These are phyloP conservation scores for Brachyrhaphis roseni DNA, from an alignment of 2,797 vertebrate genomes.

Conservation along the genomic window DNA sequence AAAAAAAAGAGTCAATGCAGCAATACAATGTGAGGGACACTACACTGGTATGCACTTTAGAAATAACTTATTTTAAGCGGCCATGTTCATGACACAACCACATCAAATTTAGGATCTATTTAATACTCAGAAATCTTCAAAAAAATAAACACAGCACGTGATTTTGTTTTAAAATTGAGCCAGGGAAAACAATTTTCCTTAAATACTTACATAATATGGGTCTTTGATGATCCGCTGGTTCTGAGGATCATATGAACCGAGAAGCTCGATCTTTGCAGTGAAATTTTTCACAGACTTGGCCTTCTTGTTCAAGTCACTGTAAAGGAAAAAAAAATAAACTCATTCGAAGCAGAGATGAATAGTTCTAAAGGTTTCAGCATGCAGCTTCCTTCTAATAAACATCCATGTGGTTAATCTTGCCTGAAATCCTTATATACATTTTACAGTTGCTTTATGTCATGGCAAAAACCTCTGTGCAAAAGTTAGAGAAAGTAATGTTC, in stretches of 20 bases:
- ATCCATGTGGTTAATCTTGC: not conserved
- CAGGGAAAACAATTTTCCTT: not conserved
- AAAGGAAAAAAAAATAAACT: slow-evolving; percentile 22
- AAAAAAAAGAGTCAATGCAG: not conserved
- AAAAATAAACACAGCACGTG: not conserved
- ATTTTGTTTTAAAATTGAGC: not conserved
- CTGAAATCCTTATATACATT: not conserved
- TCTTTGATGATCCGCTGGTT: slow-evolving; percentile 93
- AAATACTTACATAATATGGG: slow-evolving; percentile 93
- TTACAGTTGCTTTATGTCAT: not conserved
- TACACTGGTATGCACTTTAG: not conserved
- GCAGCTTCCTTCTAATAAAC: not conserved
- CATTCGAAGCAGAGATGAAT: slow-evolving; percentile 5
- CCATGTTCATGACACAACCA: too few relatives aligned
- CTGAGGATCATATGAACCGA: slow-evolving; percentile 93
- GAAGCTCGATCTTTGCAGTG: slow-evolving; percentile 91
- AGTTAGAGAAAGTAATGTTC: not conserved
- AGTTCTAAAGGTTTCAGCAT: not conserved
- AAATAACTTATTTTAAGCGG: too few relatives aligned
- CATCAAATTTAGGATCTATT: not conserved
- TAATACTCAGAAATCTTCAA: not conserved
- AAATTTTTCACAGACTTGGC: slow-evolving; percentile 84
- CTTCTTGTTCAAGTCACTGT: slow-evolving; percentile 91
- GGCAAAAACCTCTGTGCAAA: not conserved
- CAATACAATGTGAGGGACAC: not conserved